Base-by-base conservation (phyloP, 2,113 vertebrate species). In the Phalacrocorax pelagicus region DNA sequence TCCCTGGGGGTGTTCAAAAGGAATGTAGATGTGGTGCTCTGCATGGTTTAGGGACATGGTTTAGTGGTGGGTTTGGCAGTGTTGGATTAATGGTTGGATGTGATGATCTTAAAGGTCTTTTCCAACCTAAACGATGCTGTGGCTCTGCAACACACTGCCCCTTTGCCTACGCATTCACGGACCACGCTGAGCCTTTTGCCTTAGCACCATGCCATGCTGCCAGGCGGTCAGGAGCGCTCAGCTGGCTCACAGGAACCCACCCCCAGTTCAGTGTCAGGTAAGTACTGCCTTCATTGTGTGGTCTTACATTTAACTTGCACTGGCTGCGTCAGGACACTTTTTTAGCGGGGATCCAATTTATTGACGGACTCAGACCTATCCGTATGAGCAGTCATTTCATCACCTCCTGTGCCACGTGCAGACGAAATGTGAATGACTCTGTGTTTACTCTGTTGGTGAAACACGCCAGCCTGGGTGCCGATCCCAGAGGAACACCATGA, bases 1-100 rank as follows among this genome's bases (percentile, higher is more conserved):
- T 34, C 36, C 10, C 38, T 46, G 12, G 26, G 12, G 15, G 12
- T 5, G 2, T 65, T 71, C 23, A 46, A 46, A 11, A 16, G 14
- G 4, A 0, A 0, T 13, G 47, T 36, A 29, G 42, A 4, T 11
- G 8, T 9, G 23, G 36, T 4, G 10, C 6, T 34, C 15, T 38
- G 38, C 38, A 38, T 38, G 38, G 38, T 38, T 38, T 9, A 9
- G 32, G 0, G 1, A 15, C 26, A 9, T 34, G 59, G 40, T 32
- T 32, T 42, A 42, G 21, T 32, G 46, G 15, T 59, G 65, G 29
- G 6, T 10, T 23, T 54, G 73, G 32, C n/a, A 30, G 18, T n/a
- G 32, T 3, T 24, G 5, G 18, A 11, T 36, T 32, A 12, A 40
- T 2, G 1, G 17, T 20, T 57, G 47, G 17, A 32, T 10, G 52